Evolutionary conservation across 2,888 invertebrate species (phyloP).

Genomic region (Rhingia rostrata): DNA sequence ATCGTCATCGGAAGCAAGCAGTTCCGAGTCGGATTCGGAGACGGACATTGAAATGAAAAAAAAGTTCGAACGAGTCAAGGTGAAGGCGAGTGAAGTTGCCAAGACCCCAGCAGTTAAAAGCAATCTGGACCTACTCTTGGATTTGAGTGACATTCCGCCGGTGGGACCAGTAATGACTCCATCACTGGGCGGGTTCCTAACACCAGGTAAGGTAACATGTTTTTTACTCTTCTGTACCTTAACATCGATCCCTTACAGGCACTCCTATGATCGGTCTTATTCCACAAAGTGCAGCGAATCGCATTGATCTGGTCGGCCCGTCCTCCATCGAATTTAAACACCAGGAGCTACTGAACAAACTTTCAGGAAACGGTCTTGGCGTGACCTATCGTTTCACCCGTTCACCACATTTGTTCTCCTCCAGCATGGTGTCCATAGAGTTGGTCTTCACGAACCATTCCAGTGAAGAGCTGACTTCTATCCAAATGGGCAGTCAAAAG

Average conservation of each 20-base stretch:
- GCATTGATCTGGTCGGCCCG: slow-evolving; percentile 86
- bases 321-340: slow-evolving; percentile 85
- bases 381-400: slow-evolving; percentile 89
- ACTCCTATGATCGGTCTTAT: slow-evolving; percentile 77
- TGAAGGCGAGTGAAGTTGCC: slow-evolving; percentile 61
- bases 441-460: slow-evolving; percentile 90
- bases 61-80: slow-evolving; percentile 70
- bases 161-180: slow-evolving; percentile 88
- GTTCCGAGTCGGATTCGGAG: slow-evolving; percentile 72
- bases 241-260: slow-evolving; percentile 73
- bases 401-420: slow-evolving; percentile 91
- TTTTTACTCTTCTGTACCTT: neutral
- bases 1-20: slow-evolving; percentile 56
- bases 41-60: slow-evolving; percentile 80
- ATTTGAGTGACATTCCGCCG: slow-evolving; percentile 90
- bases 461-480: slow-evolving; percentile 81
- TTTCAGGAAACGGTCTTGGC: slow-evolving; percentile 88
- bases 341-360: slow-evolving; percentile 88
- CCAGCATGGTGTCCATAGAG: slow-evolving; percentile 92
- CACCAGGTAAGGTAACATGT: slow-evolving; percentile 84
- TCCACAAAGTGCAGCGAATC: slow-evolving; percentile 77
- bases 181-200: slow-evolving; percentile 90
- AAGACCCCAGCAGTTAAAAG: slow-evolving; percentile 82
- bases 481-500: slow-evolving; percentile 86
- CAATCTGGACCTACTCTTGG: slow-evolving; percentile 92